These are phyloP conservation scores for Hydrochoerus hydrochaeris DNA, from an alignment of 2,113 vertebrate species.

Conservation along the genomic window DNA sequence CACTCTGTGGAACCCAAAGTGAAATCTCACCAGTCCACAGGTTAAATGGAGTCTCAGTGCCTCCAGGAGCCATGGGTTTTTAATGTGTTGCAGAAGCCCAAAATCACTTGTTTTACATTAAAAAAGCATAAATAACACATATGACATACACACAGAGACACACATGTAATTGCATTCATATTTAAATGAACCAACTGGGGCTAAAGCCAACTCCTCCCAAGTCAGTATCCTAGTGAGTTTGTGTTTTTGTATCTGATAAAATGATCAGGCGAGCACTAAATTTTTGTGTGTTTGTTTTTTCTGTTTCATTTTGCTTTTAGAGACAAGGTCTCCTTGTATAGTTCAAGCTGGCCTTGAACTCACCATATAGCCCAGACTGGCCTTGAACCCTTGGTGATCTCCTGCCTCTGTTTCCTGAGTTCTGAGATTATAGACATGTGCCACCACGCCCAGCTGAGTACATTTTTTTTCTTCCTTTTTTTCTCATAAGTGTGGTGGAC, in stretches of 20 bases:
- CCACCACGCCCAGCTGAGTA: too few species aligned
- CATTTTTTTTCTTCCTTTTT: too few species aligned
- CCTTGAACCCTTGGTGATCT: neutral
- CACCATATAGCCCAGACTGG: neutral
- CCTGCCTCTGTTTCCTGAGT: neutral
- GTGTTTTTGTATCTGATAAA: neutral
- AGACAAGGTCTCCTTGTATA: neutral
- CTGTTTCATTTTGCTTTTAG: neutral
- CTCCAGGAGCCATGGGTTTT: neutral
- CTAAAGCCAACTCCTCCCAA: neutral
- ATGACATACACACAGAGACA: neutral
- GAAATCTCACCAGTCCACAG: neutral
- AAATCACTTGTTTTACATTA: neutral
- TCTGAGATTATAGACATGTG: neutral
- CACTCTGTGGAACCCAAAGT: neutral
- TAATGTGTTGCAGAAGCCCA: neutral
- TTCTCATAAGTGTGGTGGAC: neutral
- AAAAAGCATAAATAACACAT: neutral
- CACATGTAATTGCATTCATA: neutral
- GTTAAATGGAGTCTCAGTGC: neutral
- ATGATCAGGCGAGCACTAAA: neutral
- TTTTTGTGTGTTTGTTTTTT: neutral
- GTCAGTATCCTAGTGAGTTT: neutral
- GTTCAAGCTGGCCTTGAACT: neutral
- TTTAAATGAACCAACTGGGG: neutral